Conservation (phyloP, 2,888 invertebrate species). For the Tipula helvola region DNA sequence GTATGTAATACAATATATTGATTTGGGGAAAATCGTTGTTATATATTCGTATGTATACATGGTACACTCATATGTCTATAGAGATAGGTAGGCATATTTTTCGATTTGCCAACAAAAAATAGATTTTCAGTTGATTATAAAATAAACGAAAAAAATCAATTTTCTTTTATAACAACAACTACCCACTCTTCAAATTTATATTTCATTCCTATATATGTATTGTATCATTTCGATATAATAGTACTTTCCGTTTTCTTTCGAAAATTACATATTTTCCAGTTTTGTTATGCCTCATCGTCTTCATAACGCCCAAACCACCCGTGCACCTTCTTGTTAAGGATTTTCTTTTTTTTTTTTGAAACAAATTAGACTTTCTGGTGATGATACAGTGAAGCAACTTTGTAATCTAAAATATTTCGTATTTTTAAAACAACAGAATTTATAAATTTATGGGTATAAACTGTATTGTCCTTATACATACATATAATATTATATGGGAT, state of each 20-base stretch:
- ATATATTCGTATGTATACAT: not conserved
- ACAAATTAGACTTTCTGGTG: not conserved
- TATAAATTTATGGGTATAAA: not conserved
- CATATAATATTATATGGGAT: not conserved
- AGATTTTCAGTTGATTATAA: not conserved
- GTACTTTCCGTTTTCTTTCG: not conserved
- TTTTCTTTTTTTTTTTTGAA: not conserved
- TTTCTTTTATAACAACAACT: not conserved
- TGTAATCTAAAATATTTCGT: not conserved
- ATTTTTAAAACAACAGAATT: not conserved
- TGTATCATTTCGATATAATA: not conserved
- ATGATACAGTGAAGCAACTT: not conserved
- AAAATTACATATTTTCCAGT: not conserved
- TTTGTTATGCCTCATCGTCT: not conserved
- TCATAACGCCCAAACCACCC: not conserved
- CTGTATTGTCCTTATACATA: not conserved
- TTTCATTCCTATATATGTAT: not conserved
- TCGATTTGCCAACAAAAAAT: not conserved
- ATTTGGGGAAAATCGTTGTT: not conserved
- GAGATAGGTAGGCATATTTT: not conserved
- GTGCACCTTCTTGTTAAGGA: too few relatives aligned
- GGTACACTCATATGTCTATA: not conserved
- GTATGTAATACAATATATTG: not conserved
- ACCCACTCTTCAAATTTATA: not conserved
- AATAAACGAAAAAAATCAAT: not conserved